Conservation (phyloP, 2,888 invertebrate genomes). For the Brenthis daphne region DNA sequence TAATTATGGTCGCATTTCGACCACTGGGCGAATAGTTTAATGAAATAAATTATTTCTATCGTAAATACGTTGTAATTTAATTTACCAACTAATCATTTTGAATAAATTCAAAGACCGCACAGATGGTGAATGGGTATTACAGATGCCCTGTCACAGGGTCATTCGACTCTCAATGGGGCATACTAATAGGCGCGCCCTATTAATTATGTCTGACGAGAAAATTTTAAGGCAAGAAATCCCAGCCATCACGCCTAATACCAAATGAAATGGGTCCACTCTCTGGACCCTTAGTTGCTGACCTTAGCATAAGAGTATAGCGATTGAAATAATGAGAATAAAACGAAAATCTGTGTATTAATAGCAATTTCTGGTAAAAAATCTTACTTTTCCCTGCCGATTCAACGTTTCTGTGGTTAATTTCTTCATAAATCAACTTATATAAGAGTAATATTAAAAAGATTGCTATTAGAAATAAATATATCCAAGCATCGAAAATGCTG, state of each 20-base stretch:
- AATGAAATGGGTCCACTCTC: constrained; percentile 76
- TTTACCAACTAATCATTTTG: constrained; percentile 8
- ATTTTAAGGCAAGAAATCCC: constrained; percentile 79
- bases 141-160: constrained; percentile 52
- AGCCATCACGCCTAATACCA: constrained; percentile 73
- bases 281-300: constrained; percentile 62
- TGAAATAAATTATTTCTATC: neutral
- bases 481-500: no score
- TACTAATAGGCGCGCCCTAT: constrained; percentile 72
- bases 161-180: constrained; percentile 58
- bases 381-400: no score
- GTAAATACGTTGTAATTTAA: neutral
- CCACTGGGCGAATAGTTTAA: no score
- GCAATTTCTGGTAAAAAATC: no score
- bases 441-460: no score
- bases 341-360: no score
- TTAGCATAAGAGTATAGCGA: constrained; percentile 2
- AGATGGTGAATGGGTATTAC: constrained; percentile 48
- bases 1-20: no score
- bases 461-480: no score
- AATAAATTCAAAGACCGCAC: constrained; percentile 46
- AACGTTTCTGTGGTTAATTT: no score
- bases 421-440: no score
- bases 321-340: neutral
- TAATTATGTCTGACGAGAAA: constrained; percentile 77